phyloP scores from a whole-genome alignment of 1,140 invertebrate genomes.

The Laodelphax striatellus region DNA sequence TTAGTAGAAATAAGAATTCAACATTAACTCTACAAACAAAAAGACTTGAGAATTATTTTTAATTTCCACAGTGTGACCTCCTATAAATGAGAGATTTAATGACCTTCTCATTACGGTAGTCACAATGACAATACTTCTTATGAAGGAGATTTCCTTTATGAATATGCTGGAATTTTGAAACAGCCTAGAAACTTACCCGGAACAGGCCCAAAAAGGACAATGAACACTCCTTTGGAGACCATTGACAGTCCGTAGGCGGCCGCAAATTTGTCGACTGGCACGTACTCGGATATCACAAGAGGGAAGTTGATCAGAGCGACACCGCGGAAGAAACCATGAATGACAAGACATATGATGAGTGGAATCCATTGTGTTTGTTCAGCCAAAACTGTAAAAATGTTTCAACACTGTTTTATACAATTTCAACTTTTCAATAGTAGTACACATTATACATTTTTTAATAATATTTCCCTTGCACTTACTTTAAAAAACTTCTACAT shows the following conservation, averaged over 20 bases:
- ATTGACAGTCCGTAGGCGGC: conserved; percentile 63
- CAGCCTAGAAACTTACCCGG: conserved; percentile 42
- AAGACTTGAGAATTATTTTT: not conserved
- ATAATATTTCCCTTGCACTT: no score
- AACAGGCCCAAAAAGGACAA: conserved; percentile 52
- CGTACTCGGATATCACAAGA: conserved; percentile 59
- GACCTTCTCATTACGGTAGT: no score
- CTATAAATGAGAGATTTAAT: not conserved
- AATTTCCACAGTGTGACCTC: not conserved
- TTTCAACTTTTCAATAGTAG: no score
- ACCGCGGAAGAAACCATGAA: conserved; percentile 60
- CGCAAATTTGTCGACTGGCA: conserved; percentile 55
- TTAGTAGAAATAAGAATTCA: no score
- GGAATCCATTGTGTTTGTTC: conserved; percentile 49
- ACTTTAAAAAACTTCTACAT: no score
- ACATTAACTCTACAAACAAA: no score
- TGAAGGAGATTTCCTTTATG: no score
- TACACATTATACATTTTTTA: no score
- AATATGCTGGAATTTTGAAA: no score
- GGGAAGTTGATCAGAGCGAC: conserved; percentile 61
- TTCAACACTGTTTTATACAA: no score
- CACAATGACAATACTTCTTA: no score
- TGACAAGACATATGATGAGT: conserved; percentile 50
- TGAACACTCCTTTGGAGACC: conserved; percentile 60
- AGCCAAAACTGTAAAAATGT: conserved; percentile 44